Base-by-base conservation (phyloP, 2,888 invertebrate genomes). In the Cataglyphis altisquamis region DNA sequence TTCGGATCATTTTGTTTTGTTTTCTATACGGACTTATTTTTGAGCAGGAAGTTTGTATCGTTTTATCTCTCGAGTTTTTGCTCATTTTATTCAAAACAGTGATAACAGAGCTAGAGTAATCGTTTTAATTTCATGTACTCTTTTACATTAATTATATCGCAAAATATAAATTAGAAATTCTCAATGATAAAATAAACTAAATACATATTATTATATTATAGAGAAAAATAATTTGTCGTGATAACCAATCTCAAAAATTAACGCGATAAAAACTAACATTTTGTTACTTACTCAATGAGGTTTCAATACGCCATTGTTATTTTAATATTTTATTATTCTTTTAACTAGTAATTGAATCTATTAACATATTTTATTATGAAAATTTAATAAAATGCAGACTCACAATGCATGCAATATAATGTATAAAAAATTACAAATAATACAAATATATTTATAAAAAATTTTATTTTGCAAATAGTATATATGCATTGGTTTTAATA, bases 1-100 rank as follows among this genome's bases (percentile, higher is more conserved):
- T 75, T 66, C 29, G 29, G 25, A 62, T 60, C 10, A 70, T 80
- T 73, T 80, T 72, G 8, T 25, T 52, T n/a, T 80, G 48, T 63
- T 73, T 80, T 48, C 80, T 73, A 62, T 72, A 73, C 21, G 25
- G 39, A 80, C 39, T 72, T 80, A 73, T 73, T 80, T 73, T 73
- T 57, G 39, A 63, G 25, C 25, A 70, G 9, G 8, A 73, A 48
- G 12, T 80, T 80, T 39, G 52, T 66, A 52, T 63, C 29, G 12
- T 73, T 32, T n/a, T 74, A 21, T 52, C 36, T 52, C 52, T 52
- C 66, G 39, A 75, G 66, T 25, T 75, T 75, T 75, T 64, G 52
- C 8, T 18, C 75, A 39, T 75, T 75, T 52, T 64, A 64, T 48
- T 66, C 75, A 29, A 29, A 64, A 12, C 25, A 36, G n/a, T 15